These are phyloP conservation scores for Ormyrus thymus DNA, from an alignment of 2,888 invertebrate genomes.

Conservation along the genomic window DNA sequence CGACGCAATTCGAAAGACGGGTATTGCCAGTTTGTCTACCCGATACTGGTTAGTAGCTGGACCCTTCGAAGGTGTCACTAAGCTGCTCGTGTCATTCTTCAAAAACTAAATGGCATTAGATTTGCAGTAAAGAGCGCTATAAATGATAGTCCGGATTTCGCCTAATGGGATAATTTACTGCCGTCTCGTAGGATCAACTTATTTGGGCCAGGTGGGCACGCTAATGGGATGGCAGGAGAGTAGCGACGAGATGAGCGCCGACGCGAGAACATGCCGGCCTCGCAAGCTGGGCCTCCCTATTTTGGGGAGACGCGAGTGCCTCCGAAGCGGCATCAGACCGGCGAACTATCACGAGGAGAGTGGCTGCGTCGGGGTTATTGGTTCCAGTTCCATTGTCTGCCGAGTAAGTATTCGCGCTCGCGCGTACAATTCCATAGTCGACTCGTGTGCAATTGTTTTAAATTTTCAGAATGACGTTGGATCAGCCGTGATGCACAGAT, in stretches of 20 bases:
- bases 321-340: slow-evolving; percentile 69
- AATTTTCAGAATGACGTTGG: slow-evolving; percentile 77
- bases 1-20: slow-evolving; percentile 76
- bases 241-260: slow-evolving; percentile 44
- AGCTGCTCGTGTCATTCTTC: background rate
- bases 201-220: slow-evolving; percentile 77
- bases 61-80: background rate
- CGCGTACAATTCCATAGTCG: background rate
- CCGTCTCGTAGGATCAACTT: slow-evolving; percentile 70
- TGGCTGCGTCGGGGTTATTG: slow-evolving; percentile 78
- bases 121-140: too few species aligned
- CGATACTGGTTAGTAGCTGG: slow-evolving; percentile 71
- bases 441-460: background rate
- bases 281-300: slow-evolving; percentile 77
- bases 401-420: slow-evolving; percentile 72
- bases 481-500: slow-evolving; percentile 77
- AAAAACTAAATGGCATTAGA: background rate
- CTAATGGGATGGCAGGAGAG: slow-evolving; percentile 75
- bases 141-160: too few species aligned
- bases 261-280: slow-evolving; percentile 74
- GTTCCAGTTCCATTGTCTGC: slow-evolving; percentile 76
- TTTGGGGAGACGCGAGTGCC: slow-evolving; percentile 75
- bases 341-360: slow-evolving; percentile 75
- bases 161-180: too few species aligned
- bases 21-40: slow-evolving; percentile 80